Conservation (phyloP, 2,113 vertebrate species). For the Istiophorus platypterus region DNA sequence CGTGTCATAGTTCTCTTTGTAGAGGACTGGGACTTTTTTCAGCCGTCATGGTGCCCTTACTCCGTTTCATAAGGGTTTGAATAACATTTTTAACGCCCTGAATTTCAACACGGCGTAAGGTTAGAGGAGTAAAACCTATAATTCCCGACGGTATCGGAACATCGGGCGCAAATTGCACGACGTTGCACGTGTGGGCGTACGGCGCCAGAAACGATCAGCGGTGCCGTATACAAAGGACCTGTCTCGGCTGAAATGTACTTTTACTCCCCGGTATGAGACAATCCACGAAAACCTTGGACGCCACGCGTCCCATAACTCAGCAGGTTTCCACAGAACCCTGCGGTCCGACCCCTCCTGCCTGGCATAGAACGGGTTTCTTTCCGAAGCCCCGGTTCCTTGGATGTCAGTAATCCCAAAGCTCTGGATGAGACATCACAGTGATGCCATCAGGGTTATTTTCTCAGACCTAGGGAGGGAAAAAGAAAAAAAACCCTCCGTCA, state of each 20-base stretch:
- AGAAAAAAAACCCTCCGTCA: background rate
- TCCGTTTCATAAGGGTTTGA: slow-evolving; percentile 25
- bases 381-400: background rate
- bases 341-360: background rate
- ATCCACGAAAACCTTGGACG: background rate
- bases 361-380: background rate
- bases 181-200: background rate
- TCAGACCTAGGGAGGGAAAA: too few species aligned
- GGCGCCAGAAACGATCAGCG: background rate
- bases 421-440: background rate
- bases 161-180: background rate
- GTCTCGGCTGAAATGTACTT: background rate
- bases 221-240: background rate
- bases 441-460: slow-evolving; percentile 1
- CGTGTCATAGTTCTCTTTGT: slow-evolving; percentile 32
- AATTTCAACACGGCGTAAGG: background rate
- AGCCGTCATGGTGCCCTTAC: slow-evolving; percentile 26
- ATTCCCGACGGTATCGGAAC: background rate
- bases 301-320: background rate
- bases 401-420: background rate
- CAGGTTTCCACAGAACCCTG: too few species aligned
- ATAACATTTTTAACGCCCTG: slow-evolving; percentile 1
- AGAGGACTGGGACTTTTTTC: slow-evolving; percentile 4
- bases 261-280: background rate
- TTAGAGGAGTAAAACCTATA: background rate